Conservation (phyloP, 2,888 invertebrate species). For the Melipona beecheii region DNA sequence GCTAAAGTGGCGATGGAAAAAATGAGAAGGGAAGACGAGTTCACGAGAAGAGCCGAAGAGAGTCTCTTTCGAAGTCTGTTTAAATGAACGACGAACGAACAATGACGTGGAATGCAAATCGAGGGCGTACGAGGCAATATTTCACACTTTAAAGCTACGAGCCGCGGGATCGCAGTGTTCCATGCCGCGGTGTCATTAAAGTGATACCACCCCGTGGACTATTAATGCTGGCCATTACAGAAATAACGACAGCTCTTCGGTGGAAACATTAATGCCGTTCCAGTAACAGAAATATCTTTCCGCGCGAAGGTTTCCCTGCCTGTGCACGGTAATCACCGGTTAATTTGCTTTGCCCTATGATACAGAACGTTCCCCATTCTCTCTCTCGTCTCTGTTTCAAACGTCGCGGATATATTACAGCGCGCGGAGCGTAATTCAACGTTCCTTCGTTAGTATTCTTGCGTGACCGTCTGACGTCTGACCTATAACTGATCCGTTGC, state of each 20-base stretch:
- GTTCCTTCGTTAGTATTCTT: neutral
- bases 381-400: neutral
- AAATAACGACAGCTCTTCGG: slow-evolving; percentile 49
- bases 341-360: slow-evolving; percentile 28
- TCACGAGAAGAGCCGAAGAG: neutral
- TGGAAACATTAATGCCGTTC: slow-evolving; percentile 53
- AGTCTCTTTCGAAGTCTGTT: neutral
- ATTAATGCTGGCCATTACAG: slow-evolving; percentile 62
- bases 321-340: slow-evolving; percentile 13
- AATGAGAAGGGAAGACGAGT: neutral
- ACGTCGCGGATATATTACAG: neutral
- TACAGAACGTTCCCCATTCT: neutral
- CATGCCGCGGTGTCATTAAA: slow-evolving; percentile 54
- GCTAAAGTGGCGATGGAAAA: too few relatives aligned
- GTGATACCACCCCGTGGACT: slow-evolving; percentile 39
- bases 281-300: slow-evolving; percentile 35
- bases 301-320: slow-evolving; percentile 11
- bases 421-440: neutral
- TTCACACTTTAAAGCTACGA: slow-evolving; percentile 49
- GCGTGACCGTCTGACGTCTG: neutral
- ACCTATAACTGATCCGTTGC: neutral
- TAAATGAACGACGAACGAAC: slow-evolving; percentile 18
- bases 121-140: slow-evolving; percentile 23
- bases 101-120: slow-evolving; percentile 25
- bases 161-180: slow-evolving; percentile 46